Evolutionary conservation across 1,140 invertebrate genomes (phyloP), one percentile per base, ranked within the genome.

Genomic region (Subanguina moxae): DNA sequence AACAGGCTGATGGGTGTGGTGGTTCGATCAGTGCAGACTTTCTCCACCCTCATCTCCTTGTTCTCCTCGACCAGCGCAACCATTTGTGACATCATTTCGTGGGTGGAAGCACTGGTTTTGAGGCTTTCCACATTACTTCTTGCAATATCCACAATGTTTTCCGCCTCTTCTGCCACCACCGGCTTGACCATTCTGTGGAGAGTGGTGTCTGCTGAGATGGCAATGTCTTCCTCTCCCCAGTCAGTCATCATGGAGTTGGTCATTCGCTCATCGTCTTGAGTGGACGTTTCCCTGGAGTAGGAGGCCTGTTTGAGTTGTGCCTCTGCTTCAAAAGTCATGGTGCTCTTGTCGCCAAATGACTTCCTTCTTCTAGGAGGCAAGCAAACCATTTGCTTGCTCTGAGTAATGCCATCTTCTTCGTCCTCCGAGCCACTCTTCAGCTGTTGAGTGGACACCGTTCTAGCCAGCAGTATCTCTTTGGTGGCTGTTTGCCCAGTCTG

Each of bases 221-320:
- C 9, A 9, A 28, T 25, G 32, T 57, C 59, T 13, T 32, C 19
- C 3, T 25, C n/a, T 68, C 66, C 70, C 8, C 76, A 27, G 56
- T 71, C 70, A 21, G 70, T 71, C 19, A 71, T 74, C 70, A 71
- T 69, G 15, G 70, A 71, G 23, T 69, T 38, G 42, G 70, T 71
- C 23, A 76, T 23, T n/a, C 71, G 56, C 19, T 69, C 73, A 38
- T 71, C 70, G 5, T 71, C 70, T 23, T 38, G 32, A 11, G 76
- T 73, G 13, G 1, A 74, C 17, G 71, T 25, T 19, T 67, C 21
- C n/a, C 68, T n/a, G 43, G 66, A 32, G 21, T 0, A 64, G 17
- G 23, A 28, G 32, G 65, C 52, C 30, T 65, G 5, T 15, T 52
- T 57, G 38, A 13, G 62, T 65, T 65, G n/a, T 61, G 5, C 27